Percentiles rank a stretch among this genome's conserved stretches.
phyloP scores from a whole-genome alignment of 1,140 invertebrate genomes.

The Psilanteris sp. region DNA sequence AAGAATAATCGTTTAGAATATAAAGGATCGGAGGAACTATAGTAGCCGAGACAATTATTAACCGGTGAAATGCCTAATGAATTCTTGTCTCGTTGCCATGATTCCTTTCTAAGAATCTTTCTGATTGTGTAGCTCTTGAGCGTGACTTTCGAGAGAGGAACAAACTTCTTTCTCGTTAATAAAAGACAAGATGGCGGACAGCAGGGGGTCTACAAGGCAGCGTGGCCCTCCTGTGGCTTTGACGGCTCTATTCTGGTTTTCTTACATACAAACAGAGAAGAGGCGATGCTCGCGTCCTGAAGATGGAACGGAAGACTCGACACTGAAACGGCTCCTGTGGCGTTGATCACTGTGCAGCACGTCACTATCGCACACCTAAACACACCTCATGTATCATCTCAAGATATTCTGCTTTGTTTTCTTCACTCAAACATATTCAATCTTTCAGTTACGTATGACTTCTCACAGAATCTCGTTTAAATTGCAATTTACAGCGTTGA shows the following conservation, averaged over 20 bases:
- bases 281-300: conserved; percentile 54
- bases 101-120: conserved; percentile 64
- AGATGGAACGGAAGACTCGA: conserved; percentile 67
- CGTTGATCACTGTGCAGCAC: conserved; percentile 71
- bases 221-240: conserved; percentile 78
- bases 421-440: conserved; percentile 59
- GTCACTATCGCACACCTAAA: conserved; percentile 79
- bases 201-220: conserved; percentile 75
- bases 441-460: conserved; percentile 39
- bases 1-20: conserved; percentile 40
- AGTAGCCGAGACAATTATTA: conserved; percentile 72
- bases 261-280: conserved; percentile 67
- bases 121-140: conserved; percentile 56
- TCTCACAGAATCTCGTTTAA: conserved; percentile 38
- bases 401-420: conserved; percentile 75
- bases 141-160: conserved; percentile 62
- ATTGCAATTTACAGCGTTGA: no score
- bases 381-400: conserved; percentile 79
- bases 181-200: conserved; percentile 78
- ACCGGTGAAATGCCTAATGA: conserved; percentile 71
- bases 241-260: conserved; percentile 79
- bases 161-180: conserved; percentile 77
- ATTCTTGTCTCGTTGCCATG: conserved; percentile 70
- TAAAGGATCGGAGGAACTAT: conserved; percentile 60
- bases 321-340: conserved; percentile 76